Evolutionary conservation across 2,888 invertebrate genomes (phyloP).

Genomic region (Tenthredo livida): DNA sequence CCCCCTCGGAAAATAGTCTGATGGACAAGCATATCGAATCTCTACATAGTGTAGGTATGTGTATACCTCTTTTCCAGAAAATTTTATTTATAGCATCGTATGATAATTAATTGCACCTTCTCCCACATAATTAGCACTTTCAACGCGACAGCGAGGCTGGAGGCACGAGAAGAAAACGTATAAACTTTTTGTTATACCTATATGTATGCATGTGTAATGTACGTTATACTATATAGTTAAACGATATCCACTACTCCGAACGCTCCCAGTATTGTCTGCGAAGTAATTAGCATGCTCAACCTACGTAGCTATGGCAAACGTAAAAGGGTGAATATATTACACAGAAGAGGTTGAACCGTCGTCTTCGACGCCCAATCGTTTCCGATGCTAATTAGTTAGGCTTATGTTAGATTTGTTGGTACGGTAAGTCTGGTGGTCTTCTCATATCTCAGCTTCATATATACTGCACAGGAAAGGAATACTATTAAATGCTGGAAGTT

Average conservation of each 20-base stretch:
- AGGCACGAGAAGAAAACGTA: slow-evolving; percentile 15
- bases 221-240: slow-evolving; percentile 10
- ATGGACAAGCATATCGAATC: background rate
- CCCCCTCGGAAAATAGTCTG: background rate
- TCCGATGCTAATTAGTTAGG: slow-evolving; percentile 45
- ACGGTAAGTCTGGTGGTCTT: background rate
- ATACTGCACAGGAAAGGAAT: background rate
- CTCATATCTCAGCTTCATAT: background rate
- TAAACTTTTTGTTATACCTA: background rate
- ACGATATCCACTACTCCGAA: slow-evolving; percentile 27
- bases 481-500: background rate
- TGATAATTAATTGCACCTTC: slow-evolving; percentile 21
- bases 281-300: slow-evolving; percentile 68
- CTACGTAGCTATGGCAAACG: slow-evolving; percentile 33
- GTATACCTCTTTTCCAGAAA: background rate
- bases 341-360: slow-evolving; percentile 1
- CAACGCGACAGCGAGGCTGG: background rate
- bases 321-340: slow-evolving; percentile 48
- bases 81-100: background rate
- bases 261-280: slow-evolving; percentile 68
- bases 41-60: background rate
- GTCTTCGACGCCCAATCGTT: slow-evolving; percentile 47
- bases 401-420: slow-evolving; percentile 24
- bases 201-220: slow-evolving; percentile 12
- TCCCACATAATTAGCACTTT: background rate